Base-by-base conservation (phyloP, 2,888 invertebrate genomes). In the Lochmaea crataegi region DNA sequence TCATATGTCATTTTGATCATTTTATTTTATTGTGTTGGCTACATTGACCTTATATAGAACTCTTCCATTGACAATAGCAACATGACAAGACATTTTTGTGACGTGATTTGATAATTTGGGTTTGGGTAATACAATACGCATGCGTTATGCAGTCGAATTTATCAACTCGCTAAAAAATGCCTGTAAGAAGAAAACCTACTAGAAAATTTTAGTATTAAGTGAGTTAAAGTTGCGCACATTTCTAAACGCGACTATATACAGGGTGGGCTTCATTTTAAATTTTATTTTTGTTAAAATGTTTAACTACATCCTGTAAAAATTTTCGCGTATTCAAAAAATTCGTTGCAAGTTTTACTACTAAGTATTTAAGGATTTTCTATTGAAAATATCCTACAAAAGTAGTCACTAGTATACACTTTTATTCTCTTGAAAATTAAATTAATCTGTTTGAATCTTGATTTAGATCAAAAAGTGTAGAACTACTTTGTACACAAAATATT, bases 221-320 rank as follows among this genome's bases (percentile, higher is more conserved):
- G 2, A 48, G 2, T 56, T 53, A 68, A 66, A 67, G 45, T 65
- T 65, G 53, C 51, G 64, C 64, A 68, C 14, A 57, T 56, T 41
- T 26, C 12, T 12, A 48, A 60, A 38, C 32, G 38, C 41, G 60
- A 26, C 5, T 57, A 26, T 57, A 26, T 57, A 18, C 57, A 57
- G 18, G 57, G 48, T 48, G 48, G 5, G 48, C 48, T 48, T 48
- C n/a, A 12, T 48, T 48, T n/a, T 48, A n/a, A 48, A 48, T 12
- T 48, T 48, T n/a, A 48, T 48, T 48, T n/a, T 48, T 48, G n/a
- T 48, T 48, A 14, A n/a, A 48, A 14, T 48, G 14, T 48, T 48
- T n/a, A n/a, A 48, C n/a, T 48, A 48, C 48, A n/a, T n/a, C 48
- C 48, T 48, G 48, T n/a, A n/a, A n/a, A 6, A n/a, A n/a, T 48